Conservation (phyloP, 2,797 vertebrate species). For the Danio tinwini region DNA sequence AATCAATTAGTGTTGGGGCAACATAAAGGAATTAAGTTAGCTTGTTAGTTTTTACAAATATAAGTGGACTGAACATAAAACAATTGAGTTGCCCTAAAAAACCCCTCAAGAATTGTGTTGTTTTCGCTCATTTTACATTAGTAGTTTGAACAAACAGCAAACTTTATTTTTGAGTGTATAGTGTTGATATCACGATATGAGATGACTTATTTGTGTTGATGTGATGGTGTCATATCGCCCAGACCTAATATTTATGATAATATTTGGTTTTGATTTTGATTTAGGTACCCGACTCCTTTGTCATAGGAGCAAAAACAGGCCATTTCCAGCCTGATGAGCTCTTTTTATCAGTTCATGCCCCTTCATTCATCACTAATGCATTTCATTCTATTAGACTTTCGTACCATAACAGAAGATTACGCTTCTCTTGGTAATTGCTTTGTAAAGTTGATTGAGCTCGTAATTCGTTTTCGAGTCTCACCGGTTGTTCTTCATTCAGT, state of each 20-base stretch:
- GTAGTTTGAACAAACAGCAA: too few relatives aligned
- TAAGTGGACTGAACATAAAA: too few relatives aligned
- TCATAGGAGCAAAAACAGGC: conserved; percentile 1
- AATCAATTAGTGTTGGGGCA: too few relatives aligned
- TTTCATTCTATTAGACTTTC: conserved; percentile 13
- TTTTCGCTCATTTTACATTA: too few relatives aligned
- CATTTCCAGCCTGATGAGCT: conserved; percentile 5
- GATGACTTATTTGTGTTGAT: too few relatives aligned
- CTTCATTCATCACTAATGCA: conserved; percentile 11
- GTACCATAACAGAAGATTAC: conserved; percentile 10
- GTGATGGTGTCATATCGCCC: too few relatives aligned
- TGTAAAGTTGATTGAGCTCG: conserved; percentile 31
- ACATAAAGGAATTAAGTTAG: too few relatives aligned
- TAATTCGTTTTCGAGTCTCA: conserved; percentile 21
- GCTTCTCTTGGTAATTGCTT: conserved; percentile 26
- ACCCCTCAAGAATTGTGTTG: too few relatives aligned
- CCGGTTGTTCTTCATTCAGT: conserved; percentile 23
- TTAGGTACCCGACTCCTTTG: background rate
- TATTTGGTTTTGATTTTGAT: background rate
- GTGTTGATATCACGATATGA: too few relatives aligned
- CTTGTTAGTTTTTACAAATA: too few relatives aligned
- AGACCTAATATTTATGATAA: conserved; percentile 28
- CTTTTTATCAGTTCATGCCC: conserved; percentile 3
- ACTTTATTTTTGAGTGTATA: too few relatives aligned
- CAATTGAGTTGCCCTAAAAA: too few relatives aligned